These are phyloP conservation scores for Dendrolimus pini DNA, from an alignment of 2,888 invertebrate genomes.

Conservation along the genomic window DNA sequence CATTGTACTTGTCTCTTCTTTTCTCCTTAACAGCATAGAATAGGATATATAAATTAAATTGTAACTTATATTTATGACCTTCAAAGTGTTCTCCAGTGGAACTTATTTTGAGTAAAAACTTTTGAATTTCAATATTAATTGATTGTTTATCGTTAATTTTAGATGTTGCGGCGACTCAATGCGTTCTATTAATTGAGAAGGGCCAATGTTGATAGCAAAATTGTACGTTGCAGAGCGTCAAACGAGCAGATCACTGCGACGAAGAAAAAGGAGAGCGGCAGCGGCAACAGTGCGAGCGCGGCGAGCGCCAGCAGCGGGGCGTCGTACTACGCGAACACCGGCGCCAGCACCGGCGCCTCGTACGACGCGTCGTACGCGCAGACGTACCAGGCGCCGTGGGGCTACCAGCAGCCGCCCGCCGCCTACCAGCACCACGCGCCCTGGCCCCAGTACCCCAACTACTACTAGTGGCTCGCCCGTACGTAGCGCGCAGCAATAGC, in stretches of 20 bases:
- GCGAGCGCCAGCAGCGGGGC: conserved; percentile 24
- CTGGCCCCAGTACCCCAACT: conserved; percentile 69
- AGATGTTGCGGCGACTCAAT: too few species aligned
- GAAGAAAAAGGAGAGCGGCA: conserved; percentile 47
- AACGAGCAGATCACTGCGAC: conserved; percentile 19
- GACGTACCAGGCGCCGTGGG: conserved; percentile 68
- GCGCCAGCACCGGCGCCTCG: conserved; percentile 41
- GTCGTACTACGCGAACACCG: conserved; percentile 46
- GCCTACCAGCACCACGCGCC: conserved; percentile 68
- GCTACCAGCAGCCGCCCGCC: conserved; percentile 67
- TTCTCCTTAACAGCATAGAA: too few species aligned
- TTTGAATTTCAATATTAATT: too few species aligned
- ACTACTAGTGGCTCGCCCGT: conserved; percentile 38
- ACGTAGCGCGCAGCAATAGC: not conserved
- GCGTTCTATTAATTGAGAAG: too few species aligned
- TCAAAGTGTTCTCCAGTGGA: too few species aligned
- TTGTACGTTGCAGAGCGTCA: too few species aligned
- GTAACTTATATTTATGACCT: too few species aligned
- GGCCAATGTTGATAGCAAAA: too few species aligned
- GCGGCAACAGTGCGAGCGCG: conserved; percentile 10
- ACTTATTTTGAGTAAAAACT: too few species aligned
- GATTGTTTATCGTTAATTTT: too few species aligned
- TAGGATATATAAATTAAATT: too few species aligned
- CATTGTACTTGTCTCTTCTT: too few species aligned
- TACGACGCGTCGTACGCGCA: conserved; percentile 65